Evolutionary conservation across 2,888 invertebrate species (phyloP), one percentile per base, ranked within the genome.

Genomic region (Camponotus fellah): DNA sequence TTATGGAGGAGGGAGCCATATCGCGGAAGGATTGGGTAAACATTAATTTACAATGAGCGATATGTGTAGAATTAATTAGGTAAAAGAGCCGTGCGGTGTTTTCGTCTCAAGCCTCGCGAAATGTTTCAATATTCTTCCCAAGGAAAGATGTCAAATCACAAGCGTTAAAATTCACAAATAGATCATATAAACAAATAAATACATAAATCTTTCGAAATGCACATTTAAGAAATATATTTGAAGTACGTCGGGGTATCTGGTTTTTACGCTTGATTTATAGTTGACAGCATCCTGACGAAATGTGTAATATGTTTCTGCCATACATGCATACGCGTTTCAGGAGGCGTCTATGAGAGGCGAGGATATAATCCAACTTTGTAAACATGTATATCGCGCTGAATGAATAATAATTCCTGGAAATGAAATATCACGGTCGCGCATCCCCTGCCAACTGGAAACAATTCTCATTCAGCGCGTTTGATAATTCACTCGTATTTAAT

Each of bases 401-500:
- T 79, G 60, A 69, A 53, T 79, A 56, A 66, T 65, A 79, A 79
- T 79, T 71, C 14, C 34, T 43, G 46, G 17, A 71, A 46, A 71
- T 71, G 71, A 71, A 80, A 71, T 80, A 79, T 69, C 69, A 58
- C 69, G 43, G 32, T n/a, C 32, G 37, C 69, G 49, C 40, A 60
- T 79, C 46, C n/a, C 21, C 17, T n/a, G 40, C 58, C 32, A 56
- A 32, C 17, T 37, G 71, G 46, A 80, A 80, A 80, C 79, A 80
- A 80, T 71, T 71, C 46, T 68, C 46, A 60, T 71, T 79, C 71
- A 60, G 26, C 60, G 46, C 60, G 56, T 58, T 80, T 71, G 71
- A 60, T 80, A 80, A 80, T 80, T 80, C 43, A 60, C 60, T 60
- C 60, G 43, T 71, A 80, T 80, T 80, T 80, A 80, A 60, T 62